A percentile compares a stretch with the other conserved stretches of the same genome.
Evolutionary conservation across 1,140 invertebrate species (phyloP).

Genomic region (Diprion similis): DNA sequence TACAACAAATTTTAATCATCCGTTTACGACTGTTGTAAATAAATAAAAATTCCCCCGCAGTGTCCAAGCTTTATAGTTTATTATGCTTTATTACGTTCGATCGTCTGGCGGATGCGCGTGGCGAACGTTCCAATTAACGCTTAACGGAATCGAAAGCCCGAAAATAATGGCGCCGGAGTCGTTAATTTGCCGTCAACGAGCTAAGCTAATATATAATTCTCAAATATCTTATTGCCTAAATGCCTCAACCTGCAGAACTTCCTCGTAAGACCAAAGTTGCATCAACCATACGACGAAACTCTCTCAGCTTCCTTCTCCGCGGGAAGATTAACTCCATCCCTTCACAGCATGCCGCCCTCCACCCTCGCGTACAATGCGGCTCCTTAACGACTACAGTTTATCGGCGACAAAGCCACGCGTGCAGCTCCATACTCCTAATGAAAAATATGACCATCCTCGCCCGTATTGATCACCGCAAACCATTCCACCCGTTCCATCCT

Average conservation of each 20-base stretch:
- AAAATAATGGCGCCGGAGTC: background rate
- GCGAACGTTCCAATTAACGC: conserved; percentile 4
- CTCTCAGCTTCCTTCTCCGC: too few species aligned
- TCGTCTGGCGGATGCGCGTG: background rate
- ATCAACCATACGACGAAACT: too few species aligned
- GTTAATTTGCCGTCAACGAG: conserved; percentile 1
- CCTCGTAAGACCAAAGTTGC: too few species aligned
- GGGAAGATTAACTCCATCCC: background rate
- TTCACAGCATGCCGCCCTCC: too few species aligned
- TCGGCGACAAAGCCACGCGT: background rate
- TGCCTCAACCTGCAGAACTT: background rate
- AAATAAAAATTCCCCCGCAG: conserved; percentile 12
- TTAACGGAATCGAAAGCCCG: background rate
- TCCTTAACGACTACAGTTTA: conserved; percentile 2
- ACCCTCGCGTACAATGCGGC: too few species aligned
- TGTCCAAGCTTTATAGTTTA: background rate
- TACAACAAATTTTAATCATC: conserved; percentile 14
- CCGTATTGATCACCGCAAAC: background rate
- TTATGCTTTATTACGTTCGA: background rate
- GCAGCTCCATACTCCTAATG: background rate
- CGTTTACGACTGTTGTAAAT: conserved; percentile 13
- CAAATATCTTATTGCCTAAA: background rate
- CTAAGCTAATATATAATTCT: background rate
- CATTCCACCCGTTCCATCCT: background rate
- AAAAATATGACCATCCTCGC: background rate